Conservation (phyloP, 1,140 invertebrate species). For the Dolichoris vasculosae region DNA sequence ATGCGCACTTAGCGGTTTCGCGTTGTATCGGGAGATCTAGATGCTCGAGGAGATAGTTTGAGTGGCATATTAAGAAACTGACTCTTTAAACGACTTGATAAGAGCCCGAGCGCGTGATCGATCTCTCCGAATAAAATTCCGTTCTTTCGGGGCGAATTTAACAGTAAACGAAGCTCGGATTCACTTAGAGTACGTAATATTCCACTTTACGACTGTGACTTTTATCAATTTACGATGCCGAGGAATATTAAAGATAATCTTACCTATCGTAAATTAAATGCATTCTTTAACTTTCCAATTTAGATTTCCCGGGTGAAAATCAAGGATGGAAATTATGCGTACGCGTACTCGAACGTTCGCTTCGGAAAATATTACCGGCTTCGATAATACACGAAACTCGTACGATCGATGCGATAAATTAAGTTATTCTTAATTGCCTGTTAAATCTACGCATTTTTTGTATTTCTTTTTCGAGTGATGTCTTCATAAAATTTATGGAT, state of each 20-base stretch:
- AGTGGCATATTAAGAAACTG: neutral
- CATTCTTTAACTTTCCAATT: slow-evolving; percentile 1
- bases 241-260: neutral
- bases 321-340: neutral
- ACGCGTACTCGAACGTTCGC: neutral
- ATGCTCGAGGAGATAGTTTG: neutral
- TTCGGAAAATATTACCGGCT: neutral
- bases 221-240: neutral
- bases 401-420: neutral
- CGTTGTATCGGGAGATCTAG: neutral
- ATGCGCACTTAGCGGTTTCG: slow-evolving; percentile 14
- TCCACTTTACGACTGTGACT: neutral
- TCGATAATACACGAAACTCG: neutral
- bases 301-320: slow-evolving; percentile 6
- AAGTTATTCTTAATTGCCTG: neutral
- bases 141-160: neutral
- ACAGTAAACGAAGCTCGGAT: neutral
- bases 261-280: neutral
- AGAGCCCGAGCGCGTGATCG: neutral
- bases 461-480: too few species aligned
- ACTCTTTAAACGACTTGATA: slow-evolving; percentile 2
- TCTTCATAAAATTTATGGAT: too few species aligned
- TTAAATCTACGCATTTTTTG: too few species aligned
- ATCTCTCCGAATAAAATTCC: neutral
- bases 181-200: neutral